A percentile compares a stretch with the other conserved stretches of the same genome.
phyloP scores from a whole-genome alignment of 2,888 invertebrate species.

The Mythimna loreyi region DNA sequence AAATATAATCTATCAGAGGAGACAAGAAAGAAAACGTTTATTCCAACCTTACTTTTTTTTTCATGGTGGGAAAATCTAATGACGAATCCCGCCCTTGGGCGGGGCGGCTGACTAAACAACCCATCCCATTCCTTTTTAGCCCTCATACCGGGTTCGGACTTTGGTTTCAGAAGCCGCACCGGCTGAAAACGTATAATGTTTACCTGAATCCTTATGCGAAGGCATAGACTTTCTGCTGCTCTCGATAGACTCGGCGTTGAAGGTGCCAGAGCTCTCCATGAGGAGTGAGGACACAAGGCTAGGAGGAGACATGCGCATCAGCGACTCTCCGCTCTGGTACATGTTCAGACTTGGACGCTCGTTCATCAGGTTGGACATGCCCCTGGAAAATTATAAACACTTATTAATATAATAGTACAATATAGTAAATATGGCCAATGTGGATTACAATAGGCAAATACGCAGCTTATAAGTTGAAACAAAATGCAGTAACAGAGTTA shows the following conservation, averaged over 20 bases:
- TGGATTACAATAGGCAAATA: neutral
- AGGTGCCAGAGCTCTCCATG: slow-evolving; percentile 87
- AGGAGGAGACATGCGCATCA: slow-evolving; percentile 90
- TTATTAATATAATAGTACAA: neutral
- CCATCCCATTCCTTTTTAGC: no score
- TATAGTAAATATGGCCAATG: neutral
- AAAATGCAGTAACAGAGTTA: no score
- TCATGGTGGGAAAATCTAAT: no score
- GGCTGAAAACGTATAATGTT: neutral
- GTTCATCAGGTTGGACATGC: slow-evolving; percentile 81
- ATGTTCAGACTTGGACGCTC: slow-evolving; percentile 86
- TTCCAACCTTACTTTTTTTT: no score
- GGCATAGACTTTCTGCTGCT: slow-evolving; percentile 76
- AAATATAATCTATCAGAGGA: no score
- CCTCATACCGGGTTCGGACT: no score
- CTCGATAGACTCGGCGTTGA: slow-evolving; percentile 84
- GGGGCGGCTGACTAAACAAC: no score
- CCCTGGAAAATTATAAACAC: slow-evolving; percentile 66
- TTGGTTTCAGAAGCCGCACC: no score
- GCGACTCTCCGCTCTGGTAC: slow-evolving; percentile 87
- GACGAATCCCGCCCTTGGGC: no score
- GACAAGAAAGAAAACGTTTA: no score
- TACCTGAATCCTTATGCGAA: slow-evolving; percentile 82
- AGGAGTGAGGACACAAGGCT: slow-evolving; percentile 91
- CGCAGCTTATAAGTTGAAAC: no score